These are phyloP conservation scores for Anorthoa munda DNA, from an alignment of 2,888 invertebrate genomes.

Conservation along the genomic window DNA sequence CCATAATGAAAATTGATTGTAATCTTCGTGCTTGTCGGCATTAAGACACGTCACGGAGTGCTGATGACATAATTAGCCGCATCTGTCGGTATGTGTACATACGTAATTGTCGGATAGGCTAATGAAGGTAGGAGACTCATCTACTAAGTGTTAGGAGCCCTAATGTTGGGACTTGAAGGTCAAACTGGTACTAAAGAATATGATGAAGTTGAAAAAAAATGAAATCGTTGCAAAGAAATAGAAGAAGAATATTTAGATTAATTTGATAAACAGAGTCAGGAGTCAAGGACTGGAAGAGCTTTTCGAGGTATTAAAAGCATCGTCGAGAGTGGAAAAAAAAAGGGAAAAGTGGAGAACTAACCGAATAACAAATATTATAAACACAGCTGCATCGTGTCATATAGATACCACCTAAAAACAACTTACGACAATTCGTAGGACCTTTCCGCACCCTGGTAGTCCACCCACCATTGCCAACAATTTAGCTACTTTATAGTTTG, in stretches of 20 bases:
- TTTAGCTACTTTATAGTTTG: not conserved
- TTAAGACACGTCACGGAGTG: conserved; percentile 51
- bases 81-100: conserved; percentile 57
- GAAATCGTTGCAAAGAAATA: not conserved
- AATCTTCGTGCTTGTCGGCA: conserved; percentile 51
- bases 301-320: not conserved
- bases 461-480: not conserved
- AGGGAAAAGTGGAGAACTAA: not conserved
- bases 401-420: too few species aligned
- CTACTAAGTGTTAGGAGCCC: not conserved
- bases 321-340: too few species aligned
- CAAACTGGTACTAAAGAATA: not conserved
- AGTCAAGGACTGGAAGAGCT: not conserved
- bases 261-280: not conserved
- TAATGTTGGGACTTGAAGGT: conserved; percentile 27
- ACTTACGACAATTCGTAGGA: not conserved
- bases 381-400: not conserved
- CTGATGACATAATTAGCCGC: conserved; percentile 62
- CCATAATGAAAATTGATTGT: conserved; percentile 54
- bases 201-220: not conserved
- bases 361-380: not conserved
- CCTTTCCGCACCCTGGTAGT: not conserved
- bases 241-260: not conserved
- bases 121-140: conserved; percentile 46
- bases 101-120: conserved; percentile 47